Conservation (phyloP, 2,797 vertebrate genomes). For the Poecilia velifera region DNA sequence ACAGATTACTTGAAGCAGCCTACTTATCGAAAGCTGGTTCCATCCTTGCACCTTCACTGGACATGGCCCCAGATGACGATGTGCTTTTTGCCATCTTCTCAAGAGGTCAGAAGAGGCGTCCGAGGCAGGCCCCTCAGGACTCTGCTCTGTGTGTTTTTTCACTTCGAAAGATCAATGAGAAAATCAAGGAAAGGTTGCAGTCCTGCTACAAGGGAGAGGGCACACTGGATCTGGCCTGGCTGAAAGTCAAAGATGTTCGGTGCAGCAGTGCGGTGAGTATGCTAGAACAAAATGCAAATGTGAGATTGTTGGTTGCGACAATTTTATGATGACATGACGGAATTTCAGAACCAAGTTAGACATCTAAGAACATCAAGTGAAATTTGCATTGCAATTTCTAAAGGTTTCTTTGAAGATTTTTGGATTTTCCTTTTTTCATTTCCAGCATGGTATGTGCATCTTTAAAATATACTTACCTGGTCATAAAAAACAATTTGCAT, state of each 20-base stretch:
- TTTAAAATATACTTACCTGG: neutral
- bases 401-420: neutral
- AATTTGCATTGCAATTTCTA: neutral
- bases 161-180: conserved; percentile 93
- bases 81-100: conserved; percentile 96
- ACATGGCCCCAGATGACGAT: conserved; percentile 88
- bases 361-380: neutral
- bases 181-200: conserved; percentile 95
- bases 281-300: neutral
- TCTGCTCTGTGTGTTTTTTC: conserved; percentile 96
- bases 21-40: conserved; percentile 94
- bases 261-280: conserved; percentile 97
- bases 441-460: neutral
- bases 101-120: conserved; percentile 96
- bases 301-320: neutral
- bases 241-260: conserved; percentile 97
- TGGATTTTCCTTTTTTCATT: neutral
- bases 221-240: conserved; percentile 96
- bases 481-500: conserved; percentile 7
- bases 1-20: conserved; percentile 95
- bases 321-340: conserved; percentile 12
- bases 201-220: conserved; percentile 98
- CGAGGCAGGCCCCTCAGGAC: conserved; percentile 91
- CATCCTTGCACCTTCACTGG: conserved; percentile 88
- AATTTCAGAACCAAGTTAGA: neutral